Base-by-base conservation (phyloP, 2,113 vertebrate genomes). In the Poeciliopsis occidentalis region DNA sequence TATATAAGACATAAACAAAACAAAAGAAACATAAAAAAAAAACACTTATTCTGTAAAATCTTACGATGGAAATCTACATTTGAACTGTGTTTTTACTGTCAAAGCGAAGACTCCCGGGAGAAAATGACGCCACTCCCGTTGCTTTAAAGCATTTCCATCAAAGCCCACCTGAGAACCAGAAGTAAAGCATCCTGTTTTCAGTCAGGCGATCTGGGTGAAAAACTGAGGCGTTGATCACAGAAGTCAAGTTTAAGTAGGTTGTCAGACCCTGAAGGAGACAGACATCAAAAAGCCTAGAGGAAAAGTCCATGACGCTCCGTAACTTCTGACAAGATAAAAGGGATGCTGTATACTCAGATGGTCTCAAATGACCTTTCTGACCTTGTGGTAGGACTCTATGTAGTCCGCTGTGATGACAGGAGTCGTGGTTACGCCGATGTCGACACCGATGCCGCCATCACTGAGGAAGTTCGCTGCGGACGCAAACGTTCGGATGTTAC, bases 341-440 rank as follows among this genome's bases (percentile, higher is more conserved):
- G 22, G 51, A n/a, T 24, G 47, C 19, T 24, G 6, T 57, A n/a
- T 11, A 24, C 10, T 57, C 47, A 54, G 22, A 57, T 3, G 3
- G 10, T 57, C n/a, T 8, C 22, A 3, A 57, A 57, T 8, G 51
- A 24, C n/a, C 19, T 60, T 8, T 24, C 44, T 8, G 54, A 97
- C 96, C 96, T 96, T 97, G 90, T 97, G 96, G 44, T 96, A 92
- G 0, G 96, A 96, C 79, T 97, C 96, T 0, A 97, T 77, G 78
- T 96, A 96, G 82, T 93, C 94, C 3, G 91, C 83, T 61, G 91
- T 95, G 78, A 97, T 94, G 32, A 93, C 82, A 0, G 96, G 95
- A 12, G 77, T 30, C 4, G 94, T 76, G 0, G 94, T 90, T 0
- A 96, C 64, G n/a, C 94, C 92, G 1, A 96, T 88, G 13, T 97